Evolutionary conservation across 2,888 invertebrate species (phyloP).

Genomic region (Hydrotaea cyrtoneurina): DNA sequence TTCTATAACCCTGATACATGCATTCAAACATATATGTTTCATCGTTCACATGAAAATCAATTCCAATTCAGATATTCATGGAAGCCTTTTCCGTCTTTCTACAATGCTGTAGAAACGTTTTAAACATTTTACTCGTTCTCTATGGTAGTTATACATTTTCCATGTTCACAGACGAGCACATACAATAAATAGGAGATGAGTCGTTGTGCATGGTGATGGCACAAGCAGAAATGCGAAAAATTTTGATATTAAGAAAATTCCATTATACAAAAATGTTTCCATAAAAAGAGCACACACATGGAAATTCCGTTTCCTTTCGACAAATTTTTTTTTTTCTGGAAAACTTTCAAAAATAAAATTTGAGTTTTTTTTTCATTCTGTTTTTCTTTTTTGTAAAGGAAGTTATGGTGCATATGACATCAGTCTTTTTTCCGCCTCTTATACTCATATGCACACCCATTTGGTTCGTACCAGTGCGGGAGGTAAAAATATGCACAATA

Average conservation of each 20-base stretch:
- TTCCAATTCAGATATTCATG: no score
- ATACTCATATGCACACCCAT: no score
- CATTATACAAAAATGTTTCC: conserved; percentile 53
- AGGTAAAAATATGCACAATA: no score
- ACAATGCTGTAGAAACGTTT: no score
- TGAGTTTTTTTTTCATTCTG: conserved; percentile 34
- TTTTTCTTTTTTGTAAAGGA: conserved; percentile 46
- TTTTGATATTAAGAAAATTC: conserved; percentile 63
- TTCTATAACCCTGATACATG: no score
- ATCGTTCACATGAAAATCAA: no score
- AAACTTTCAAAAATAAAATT: conserved; percentile 49
- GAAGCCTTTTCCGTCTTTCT: no score
- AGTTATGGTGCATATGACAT: conserved; percentile 65
- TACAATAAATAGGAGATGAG: not conserved
- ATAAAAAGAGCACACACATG: conserved; percentile 33
- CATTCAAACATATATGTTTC: no score
- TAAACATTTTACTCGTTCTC: not conserved
- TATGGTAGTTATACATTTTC: no score
- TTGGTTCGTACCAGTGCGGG: no score
- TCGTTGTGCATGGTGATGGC: not conserved
- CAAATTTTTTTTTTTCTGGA: not conserved
- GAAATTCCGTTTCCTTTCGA: conserved; percentile 47
- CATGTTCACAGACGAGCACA: no score
- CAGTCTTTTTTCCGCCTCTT: conserved; percentile 27
- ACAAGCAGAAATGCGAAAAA: conserved; percentile 50